Base-by-base conservation (phyloP, 2,888 invertebrate species). In the Erynnis tages region DNA sequence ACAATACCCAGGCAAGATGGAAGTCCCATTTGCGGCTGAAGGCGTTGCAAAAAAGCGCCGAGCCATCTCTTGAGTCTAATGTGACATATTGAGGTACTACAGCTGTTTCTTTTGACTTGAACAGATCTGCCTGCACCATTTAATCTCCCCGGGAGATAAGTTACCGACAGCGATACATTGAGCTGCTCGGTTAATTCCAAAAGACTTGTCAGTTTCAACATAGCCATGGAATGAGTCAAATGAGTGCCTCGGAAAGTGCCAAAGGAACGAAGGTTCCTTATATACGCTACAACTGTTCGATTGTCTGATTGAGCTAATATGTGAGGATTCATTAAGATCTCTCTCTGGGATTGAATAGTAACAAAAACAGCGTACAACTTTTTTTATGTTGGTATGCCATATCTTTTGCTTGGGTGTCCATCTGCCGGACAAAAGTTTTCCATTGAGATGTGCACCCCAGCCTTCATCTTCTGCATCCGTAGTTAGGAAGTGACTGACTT, bases 401-500 rank as follows among this genome's bases (percentile, higher is more conserved):
- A 1, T 14, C 14, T 32, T 6, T 32, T 32, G 32, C 1, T 6
- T 13, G 4, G 7, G 1, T 14, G 32, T 14, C 32, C 32, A 32
- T 1, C 7, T 14, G 14, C 32, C 32, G 13, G 32, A n/a, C 3
- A 30, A 1, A 1, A 11, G 5, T 5, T 30, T 7, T 2, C 30
- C 30, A 11, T 30, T 30, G 2, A 30, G n/a, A 3, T 30, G 30
- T 5, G 30, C 30, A 3, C 29, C 29, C 29, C 29, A 29, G n/a
- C 29, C 29, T 25, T 27, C 27, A 27, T 27, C 27, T 27, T 8
- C 27, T n/a, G 27, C 27, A 27, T 27, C 27, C 27, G 27, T 27
- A 59, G 60, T 58, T 59, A 59, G 27, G 27, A 27, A 27, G 27
- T 27, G 27, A 27, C 4, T 27, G 27, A 27, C 27, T 27, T 27